Evolutionary conservation across 2,797 vertebrate genomes (phyloP), one percentile per base, ranked within the genome.

Genomic region (Spatula clypeata): DNA sequence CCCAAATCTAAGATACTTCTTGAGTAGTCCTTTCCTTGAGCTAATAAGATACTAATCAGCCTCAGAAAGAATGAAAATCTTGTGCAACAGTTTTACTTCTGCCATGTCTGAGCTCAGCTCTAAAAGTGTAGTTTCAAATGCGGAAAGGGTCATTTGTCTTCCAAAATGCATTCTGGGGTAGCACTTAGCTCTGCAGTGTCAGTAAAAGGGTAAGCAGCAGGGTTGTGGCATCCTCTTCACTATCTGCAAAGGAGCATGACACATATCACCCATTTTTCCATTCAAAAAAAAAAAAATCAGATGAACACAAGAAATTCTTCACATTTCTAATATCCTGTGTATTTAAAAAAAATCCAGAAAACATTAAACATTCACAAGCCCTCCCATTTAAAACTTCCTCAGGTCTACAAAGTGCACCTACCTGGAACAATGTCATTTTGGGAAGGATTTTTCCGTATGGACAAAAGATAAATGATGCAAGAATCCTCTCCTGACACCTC

Each of bases 401-500:
- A 76, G n/a, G 40, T 88, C 44, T 95, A 57, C 54, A 55, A 42
- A 76, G 38, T 36, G 29, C 32, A 79, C 49, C 23, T 4, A 0
- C 20, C n/a, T 49, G 9, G 42, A 93, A 57, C 10, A 79, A 62
- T 8, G 44, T n/a, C 19, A 19, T 65, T 82, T 76, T 62, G 24
- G 31, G 24, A 29, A 72, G 51, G 31, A 76, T 51, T 85, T 93
- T 84, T 76, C 81, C 57, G 47, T 34, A 44, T 0, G 1, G 65
- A 76, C 9, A 66, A 34, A 60, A 45, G 65, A 93, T 6, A 72
- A 93, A 93, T 1, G 4, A 47, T 20, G 13, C 24, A 86, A 79
- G 84, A 87, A 66, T 62, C 31, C 34, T 94, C n/a, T 85, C 82
- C 53, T 87, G 84, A 93, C 60, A 91, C 38, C n/a, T 73, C 24